Base-by-base conservation (phyloP, 2,888 invertebrate species). In the Nemoura dubitans region DNA sequence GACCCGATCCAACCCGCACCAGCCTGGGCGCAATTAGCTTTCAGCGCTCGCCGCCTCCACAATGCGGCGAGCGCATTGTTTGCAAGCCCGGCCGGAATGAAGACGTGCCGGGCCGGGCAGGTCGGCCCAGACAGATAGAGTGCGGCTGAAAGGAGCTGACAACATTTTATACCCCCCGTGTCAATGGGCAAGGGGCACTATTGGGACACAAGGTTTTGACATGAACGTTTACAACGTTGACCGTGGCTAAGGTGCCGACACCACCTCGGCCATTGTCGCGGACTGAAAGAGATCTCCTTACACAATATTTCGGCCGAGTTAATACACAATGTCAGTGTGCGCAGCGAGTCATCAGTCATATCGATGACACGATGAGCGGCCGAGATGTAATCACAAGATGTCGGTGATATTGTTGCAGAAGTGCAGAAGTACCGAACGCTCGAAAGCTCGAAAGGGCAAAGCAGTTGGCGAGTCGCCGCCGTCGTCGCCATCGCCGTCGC, bases 141-240 rank as follows among this genome's bases (percentile, higher is more conserved):
- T 59, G 59, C 59, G 2, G 59, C 59, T 21, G 59, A 59, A 59
- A 59, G 59, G 59, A 26, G 29, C n/a, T n/a, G 27, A 7, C 29
- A 78, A 25, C 7, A 78, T 78, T 78, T 78, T 29, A 78, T 78
- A 7, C 78, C 26, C 27, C 27, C 16, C 26, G 78, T 27, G 27
- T 78, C 78, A 78, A 78, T 78, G 78, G 78, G 7, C 78, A 78
- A 78, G 27, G 78, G 78, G 28, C 59, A 59, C 59, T 59, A n/a
- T 59, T 59, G 59, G 59, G 26, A 78, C n/a, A 78, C 29, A 78
- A 78, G 59, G 59, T 59, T 59, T 59, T 59, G 59, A 59, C 59
- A 59, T 7, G 59, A 59, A 59, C 59, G 59, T 59, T 59, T 59
- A 59, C 59, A 59, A 59, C 59, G 59, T 59, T 59, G 59, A 59